Evolutionary conservation across 2,888 invertebrate species (phyloP).

Genomic region (Drosophila affinis): DNA sequence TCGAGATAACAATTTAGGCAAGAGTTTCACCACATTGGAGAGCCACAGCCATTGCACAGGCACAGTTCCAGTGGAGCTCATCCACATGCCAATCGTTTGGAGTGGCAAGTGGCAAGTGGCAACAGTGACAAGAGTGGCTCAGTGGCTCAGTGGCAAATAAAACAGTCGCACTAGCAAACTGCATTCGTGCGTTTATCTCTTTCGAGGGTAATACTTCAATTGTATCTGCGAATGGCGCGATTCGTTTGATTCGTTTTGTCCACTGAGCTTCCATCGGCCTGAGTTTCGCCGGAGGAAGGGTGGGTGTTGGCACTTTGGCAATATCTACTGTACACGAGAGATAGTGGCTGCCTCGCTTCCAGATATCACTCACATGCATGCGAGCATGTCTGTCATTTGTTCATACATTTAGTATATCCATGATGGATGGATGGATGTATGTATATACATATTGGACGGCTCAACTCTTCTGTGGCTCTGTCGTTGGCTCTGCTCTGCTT

Average conservation of each 20-base stretch:
- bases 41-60: not conserved
- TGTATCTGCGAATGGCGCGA: not conserved
- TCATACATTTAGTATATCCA: constrained; percentile 12
- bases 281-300: not conserved
- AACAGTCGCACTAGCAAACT: constrained; percentile 21
- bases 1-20: constrained; percentile 60
- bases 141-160: not conserved
- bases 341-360: constrained; percentile 26
- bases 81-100: constrained; percentile 4
- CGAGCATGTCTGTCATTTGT: not conserved
- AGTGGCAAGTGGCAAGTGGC: not conserved
- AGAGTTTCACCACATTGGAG: constrained; percentile 30
- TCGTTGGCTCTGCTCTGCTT: constrained; percentile 24
- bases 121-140: not conserved
- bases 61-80: constrained; percentile 12
- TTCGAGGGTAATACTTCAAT: too few species aligned
- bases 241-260: too few species aligned
- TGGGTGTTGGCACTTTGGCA: constrained; percentile 6
- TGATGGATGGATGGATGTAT: constrained; percentile 12
- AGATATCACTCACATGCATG: not conserved
- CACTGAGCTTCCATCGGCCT: too few species aligned
- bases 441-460: constrained; percentile 5
- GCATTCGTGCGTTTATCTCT: not conserved
- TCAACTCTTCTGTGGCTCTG: constrained; percentile 2
- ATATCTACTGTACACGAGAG: constrained; percentile 38